A percentile compares a stretch with the other conserved stretches of the same genome.
These are phyloP conservation scores for Aporophyla nigra DNA, from an alignment of 2,888 invertebrate species.

Conservation along the genomic window DNA sequence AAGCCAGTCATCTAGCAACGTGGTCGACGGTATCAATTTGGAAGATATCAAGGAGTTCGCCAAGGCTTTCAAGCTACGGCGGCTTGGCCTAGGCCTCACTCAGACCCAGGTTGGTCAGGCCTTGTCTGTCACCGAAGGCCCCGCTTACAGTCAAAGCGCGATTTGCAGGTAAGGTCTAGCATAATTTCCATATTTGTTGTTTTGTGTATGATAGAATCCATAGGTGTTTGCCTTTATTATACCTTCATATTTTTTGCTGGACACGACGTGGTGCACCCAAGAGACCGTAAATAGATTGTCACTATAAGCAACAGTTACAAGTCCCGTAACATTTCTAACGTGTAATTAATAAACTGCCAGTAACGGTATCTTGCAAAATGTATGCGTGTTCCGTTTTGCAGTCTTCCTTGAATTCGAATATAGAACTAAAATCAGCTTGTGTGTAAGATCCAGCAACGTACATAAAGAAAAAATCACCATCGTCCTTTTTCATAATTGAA, in stretches of 20 bases:
- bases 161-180: constrained; percentile 96
- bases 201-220: constrained; percentile 14
- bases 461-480: neutral
- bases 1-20: constrained; percentile 97
- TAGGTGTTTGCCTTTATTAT: constrained; percentile 43
- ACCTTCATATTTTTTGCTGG: constrained; percentile 44
- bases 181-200: constrained; percentile 24
- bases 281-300: constrained; percentile 52
- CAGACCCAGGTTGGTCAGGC: constrained; percentile 99
- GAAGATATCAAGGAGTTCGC: constrained; percentile 99
- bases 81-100: constrained; percentile 97
- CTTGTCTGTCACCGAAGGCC: constrained; percentile 98
- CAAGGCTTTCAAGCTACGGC: constrained; percentile 98
- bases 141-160: constrained; percentile 99
- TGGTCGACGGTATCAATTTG: constrained; percentile 98
- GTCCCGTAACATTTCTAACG: constrained; percentile 52
- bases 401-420: constrained; percentile 26
- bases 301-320: constrained; percentile 49
- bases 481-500: constrained; percentile 23
- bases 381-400: constrained; percentile 36
- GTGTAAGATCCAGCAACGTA: constrained; percentile 24
- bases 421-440: constrained; percentile 11
- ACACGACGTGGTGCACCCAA: constrained; percentile 55
- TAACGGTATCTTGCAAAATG: constrained; percentile 46
- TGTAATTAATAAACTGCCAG: constrained; percentile 54